Conservation (phyloP, 1,140 invertebrate species). For the Palaemon carinicauda region DNA sequence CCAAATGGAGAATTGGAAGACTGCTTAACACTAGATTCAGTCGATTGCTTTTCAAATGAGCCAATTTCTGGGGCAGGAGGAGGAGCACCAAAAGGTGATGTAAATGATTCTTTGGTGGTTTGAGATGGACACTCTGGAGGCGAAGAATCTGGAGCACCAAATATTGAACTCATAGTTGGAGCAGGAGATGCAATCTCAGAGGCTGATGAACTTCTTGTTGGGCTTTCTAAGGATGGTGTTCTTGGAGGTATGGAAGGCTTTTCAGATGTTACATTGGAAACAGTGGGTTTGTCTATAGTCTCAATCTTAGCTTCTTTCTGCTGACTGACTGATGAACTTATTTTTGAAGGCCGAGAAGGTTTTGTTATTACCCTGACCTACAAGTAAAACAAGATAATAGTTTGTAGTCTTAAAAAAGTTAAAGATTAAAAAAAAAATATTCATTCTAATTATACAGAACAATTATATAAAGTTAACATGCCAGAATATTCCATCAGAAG, state of each 20-base stretch:
- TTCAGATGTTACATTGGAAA: background rate
- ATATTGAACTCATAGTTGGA: conserved; percentile 19
- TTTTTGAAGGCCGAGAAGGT: background rate
- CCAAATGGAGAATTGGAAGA: conserved; percentile 27
- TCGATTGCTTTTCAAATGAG: background rate
- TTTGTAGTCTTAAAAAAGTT: background rate
- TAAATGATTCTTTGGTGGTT: background rate
- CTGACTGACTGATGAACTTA: background rate
- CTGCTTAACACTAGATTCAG: background rate
- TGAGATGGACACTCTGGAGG: background rate
- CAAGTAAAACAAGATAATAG: background rate
- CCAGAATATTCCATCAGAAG: too few relatives aligned
- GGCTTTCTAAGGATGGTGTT: conserved; percentile 18
- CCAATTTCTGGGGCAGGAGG: conserved; percentile 6
- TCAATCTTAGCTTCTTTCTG: background rate
- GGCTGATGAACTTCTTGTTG: background rate
- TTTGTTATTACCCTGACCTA: conserved; percentile 50
- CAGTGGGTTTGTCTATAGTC: background rate
- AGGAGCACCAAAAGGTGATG: conserved; percentile 21
- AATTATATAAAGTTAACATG: too few relatives aligned
- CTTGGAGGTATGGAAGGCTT: background rate
- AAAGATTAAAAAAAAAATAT: background rate
- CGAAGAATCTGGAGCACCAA: background rate
- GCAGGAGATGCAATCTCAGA: background rate
- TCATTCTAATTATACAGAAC: background rate